Base-by-base conservation (phyloP, 2,888 invertebrate species). In the Serrognathus titanus region DNA sequence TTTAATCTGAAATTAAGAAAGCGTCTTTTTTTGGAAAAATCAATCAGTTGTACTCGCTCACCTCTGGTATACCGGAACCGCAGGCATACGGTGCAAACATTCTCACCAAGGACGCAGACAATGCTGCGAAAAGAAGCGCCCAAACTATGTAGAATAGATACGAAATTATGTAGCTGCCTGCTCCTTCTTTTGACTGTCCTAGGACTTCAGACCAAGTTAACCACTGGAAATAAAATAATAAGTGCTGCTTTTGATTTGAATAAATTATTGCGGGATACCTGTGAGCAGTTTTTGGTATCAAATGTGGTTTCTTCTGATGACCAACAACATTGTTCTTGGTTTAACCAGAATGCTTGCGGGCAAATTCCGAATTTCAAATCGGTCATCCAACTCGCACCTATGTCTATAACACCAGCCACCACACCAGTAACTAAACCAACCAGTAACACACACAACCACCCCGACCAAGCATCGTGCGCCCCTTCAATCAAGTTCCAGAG, bases 81-180 rank as follows among this genome's bases (percentile, higher is more conserved):
- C 98, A 98, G 0, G 99, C 99, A 75, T 99, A 99, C 0, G 98
- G 99, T 1, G 98, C 98, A 81, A 99, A 99, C 88, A 97, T 95
- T 63, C 95, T 82, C 49, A 98, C 97, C 61, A 99, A 82, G 9
- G 93, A 90, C 9, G 96, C 97, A 40, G 97, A 95, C 7, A 97
- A 82, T 0, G 93, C 88, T n/a, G 97, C 94, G 79, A 99, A 97
- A 2, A 93, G 75, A 54, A 97, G 81, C n/a, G 97, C 96, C 96
- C 96, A 98, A 55, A 90, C 81, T 57, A 97, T 90, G 80, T 96
- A 99, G 79, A 96, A 91, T 66, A 98, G 80, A 76, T 97, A 99
- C 56, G 94, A 92, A 71, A 99, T 85, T 64, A 97, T 89, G 77
- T 95, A 95, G 1, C 94, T 86, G 4, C 92, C 94, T 6, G 83